These are phyloP conservation scores for Calcarius lapponicus DNA, from an alignment of 2,797 vertebrate genomes.

Conservation along the genomic window DNA sequence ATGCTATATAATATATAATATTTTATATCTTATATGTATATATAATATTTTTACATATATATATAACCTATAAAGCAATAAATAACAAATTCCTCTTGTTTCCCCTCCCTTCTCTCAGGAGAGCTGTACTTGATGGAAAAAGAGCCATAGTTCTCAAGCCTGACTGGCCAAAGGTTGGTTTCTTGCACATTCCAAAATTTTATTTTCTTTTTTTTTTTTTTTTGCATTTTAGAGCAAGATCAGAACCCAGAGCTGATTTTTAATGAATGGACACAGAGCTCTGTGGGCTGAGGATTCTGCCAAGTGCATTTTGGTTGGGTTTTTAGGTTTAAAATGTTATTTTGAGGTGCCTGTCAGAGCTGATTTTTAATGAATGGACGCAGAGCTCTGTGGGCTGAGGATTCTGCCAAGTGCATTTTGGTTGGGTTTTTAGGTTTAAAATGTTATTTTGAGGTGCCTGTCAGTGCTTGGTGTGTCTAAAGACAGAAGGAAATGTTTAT, in stretches of 20 bases:
- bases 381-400: neutral
- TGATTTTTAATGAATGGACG: neutral
- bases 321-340: neutral
- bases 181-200: neutral
- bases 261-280: neutral
- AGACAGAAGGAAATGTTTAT: neutral
- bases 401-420: neutral
- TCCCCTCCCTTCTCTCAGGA: conserved; percentile 74
- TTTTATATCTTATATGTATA: too few species aligned
- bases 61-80: neutral
- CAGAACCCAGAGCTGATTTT: neutral
- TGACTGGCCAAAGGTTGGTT: conserved; percentile 89
- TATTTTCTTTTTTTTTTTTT: neutral
- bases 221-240: neutral
- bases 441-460: neutral
- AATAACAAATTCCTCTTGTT: neutral
- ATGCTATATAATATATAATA: too few species aligned
- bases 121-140: conserved; percentile 89
- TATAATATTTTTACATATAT: too few species aligned
- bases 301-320: neutral
- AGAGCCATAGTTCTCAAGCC: conserved; percentile 86
- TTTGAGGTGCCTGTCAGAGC: neutral
- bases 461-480: too few species aligned
- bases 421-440: neutral
- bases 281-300: neutral